These are phyloP conservation scores for Mandrillus leucophaeus DNA, from an alignment of 2,113 vertebrate species.

Conservation along the genomic window DNA sequence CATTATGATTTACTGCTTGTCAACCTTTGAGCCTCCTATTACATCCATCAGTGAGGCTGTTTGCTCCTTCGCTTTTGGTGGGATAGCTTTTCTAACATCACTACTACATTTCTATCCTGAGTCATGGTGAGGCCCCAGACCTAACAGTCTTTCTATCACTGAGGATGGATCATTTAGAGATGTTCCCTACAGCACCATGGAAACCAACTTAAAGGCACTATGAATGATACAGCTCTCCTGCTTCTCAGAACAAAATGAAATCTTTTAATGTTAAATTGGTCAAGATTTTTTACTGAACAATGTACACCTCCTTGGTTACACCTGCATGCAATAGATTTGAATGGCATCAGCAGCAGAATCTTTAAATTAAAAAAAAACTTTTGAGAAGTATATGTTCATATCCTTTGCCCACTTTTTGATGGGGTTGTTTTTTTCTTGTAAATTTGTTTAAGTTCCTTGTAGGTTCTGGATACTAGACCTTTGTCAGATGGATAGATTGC, in stretches of 20 bases:
- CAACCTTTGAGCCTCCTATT: background rate
- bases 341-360: background rate
- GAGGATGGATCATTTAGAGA: background rate
- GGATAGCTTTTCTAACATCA: background rate
- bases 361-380: background rate
- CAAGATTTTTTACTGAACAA: background rate
- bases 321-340: background rate
- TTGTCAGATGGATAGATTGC: too few relatives aligned
- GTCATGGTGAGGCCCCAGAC: background rate
- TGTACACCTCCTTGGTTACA: background rate
- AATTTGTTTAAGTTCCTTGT: too few relatives aligned
- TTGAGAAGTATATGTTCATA: too few relatives aligned
- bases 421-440: too few relatives aligned
- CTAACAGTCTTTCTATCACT: background rate
- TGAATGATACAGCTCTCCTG: background rate
- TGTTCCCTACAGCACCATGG: background rate
- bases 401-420: too few relatives aligned
- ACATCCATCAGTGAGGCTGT: background rate
- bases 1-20: background rate
- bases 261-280: slow-evolving; percentile 10
- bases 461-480: too few relatives aligned
- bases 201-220: background rate
- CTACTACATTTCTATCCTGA: background rate
- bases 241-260: slow-evolving; percentile 25
- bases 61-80: background rate